phyloP scores from a whole-genome alignment of 2,113 vertebrate genomes.

The Carettochelys insculpta region DNA sequence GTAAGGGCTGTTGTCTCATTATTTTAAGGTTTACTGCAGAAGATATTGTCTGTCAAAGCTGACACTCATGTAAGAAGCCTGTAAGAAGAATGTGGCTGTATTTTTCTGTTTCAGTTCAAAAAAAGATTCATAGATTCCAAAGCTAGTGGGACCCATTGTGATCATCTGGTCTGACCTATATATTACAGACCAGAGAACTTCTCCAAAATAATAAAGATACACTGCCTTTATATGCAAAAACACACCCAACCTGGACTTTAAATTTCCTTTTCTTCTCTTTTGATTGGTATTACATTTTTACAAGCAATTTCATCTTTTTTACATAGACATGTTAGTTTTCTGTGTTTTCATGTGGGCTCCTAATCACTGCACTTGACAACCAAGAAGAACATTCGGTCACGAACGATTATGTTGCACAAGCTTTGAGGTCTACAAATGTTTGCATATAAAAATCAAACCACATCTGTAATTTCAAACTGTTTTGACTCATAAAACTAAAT shows the following conservation, averaged over 20 bases:
- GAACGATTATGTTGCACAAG: constrained; percentile 10
- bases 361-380: constrained; percentile 53
- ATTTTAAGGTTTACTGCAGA: neutral
- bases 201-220: neutral
- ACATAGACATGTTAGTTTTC: neutral
- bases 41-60: neutral
- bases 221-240: neutral
- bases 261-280: constrained; percentile 17
- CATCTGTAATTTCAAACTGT: constrained; percentile 1
- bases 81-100: neutral
- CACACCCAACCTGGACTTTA: fast-evolving
- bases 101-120: neutral
- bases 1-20: neutral
- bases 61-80: neutral
- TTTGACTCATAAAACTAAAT: constrained; percentile 32
- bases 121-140: neutral
- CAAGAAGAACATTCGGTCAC: constrained; percentile 45
- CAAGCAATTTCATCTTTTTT: constrained; percentile 53
- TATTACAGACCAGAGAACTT: neutral
- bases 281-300: constrained; percentile 12
- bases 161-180: neutral
- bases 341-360: constrained; percentile 37
- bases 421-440: constrained; percentile 11
- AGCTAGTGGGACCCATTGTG: neutral
- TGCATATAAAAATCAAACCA: neutral